These are phyloP conservation scores for Ceyx melanurus DNA, from an alignment of 2,113 vertebrate species.

Conservation along the genomic window DNA sequence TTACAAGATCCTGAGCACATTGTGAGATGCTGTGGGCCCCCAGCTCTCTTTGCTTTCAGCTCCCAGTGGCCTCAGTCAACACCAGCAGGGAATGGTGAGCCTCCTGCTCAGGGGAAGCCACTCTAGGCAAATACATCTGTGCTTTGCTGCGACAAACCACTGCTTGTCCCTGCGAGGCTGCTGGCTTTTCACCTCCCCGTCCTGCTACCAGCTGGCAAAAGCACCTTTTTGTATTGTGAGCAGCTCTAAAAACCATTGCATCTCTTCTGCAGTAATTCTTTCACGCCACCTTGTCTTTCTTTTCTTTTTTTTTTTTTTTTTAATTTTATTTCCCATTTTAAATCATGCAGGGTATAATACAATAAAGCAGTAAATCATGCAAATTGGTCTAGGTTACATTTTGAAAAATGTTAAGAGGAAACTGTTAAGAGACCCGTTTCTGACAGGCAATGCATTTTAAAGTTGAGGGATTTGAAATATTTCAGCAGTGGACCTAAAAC, in stretches of 20 bases:
- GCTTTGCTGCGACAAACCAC: slow-evolving; percentile 42
- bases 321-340: slow-evolving; percentile 83
- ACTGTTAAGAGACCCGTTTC: slow-evolving; percentile 83
- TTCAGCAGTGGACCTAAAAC: slow-evolving; percentile 89
- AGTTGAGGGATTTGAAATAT: slow-evolving; percentile 89
- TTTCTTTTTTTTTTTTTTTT: slow-evolving; percentile 3
- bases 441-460: slow-evolving; percentile 89
- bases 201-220: background rate
- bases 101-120: background rate
- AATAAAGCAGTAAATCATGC: slow-evolving; percentile 89
- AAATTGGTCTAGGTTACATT: slow-evolving; percentile 88
- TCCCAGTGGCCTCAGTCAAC: slow-evolving; percentile 1
- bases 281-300: slow-evolving; percentile 61
- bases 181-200: background rate
- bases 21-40: background rate
- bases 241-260: background rate
- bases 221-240: slow-evolving; percentile 19
- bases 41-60: slow-evolving; percentile 45
- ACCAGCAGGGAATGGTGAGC: background rate
- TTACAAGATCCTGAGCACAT: background rate
- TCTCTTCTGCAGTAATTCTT: slow-evolving; percentile 57
- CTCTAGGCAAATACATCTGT: background rate
- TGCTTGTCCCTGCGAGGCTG: background rate
- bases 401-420: slow-evolving; percentile 89
- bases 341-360: slow-evolving; percentile 85